phyloP scores from a whole-genome alignment of 2,888 invertebrate species.

The Heteromurus nitidus region DNA sequence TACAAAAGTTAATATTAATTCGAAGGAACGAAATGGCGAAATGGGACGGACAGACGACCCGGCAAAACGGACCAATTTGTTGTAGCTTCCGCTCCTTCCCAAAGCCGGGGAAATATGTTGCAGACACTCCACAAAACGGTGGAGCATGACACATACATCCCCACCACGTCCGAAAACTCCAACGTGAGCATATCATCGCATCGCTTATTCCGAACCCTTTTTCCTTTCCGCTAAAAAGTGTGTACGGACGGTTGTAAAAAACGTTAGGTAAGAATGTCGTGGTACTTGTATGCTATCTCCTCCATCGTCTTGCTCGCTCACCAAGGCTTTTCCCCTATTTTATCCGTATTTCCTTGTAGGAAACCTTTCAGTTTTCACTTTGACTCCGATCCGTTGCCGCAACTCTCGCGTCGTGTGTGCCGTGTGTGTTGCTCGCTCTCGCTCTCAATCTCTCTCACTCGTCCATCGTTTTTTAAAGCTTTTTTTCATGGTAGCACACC shows the following conservation, averaged over 20 bases:
- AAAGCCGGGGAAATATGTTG: conserved; percentile 43
- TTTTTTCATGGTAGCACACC: too few species aligned
- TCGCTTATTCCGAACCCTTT: neutral
- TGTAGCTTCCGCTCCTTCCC: too few species aligned
- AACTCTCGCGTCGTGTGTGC: neutral
- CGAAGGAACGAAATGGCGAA: too few species aligned
- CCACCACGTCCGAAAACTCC: neutral
- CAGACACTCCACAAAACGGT: conserved; percentile 2
- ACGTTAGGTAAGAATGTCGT: too few species aligned
- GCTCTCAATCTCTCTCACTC: too few species aligned
- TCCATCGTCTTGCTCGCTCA: too few species aligned
- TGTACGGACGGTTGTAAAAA: too few species aligned
- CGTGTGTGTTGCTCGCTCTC: conserved; percentile 4
- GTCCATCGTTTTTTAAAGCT: neutral
- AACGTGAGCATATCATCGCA: neutral
- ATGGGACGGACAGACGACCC: too few species aligned
- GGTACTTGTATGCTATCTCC: too few species aligned
- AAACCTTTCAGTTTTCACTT: conserved; percentile 59
- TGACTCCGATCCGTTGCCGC: conserved; percentile 52
- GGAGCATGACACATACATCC: neutral
- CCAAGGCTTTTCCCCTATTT: too few species aligned
- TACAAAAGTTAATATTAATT: too few species aligned
- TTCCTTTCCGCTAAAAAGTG: neutral
- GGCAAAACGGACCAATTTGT: too few species aligned
- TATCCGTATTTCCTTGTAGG: conserved; percentile 44